phyloP scores from a whole-genome alignment of 64 coral and sea anemone species.

The Dendronephthya gigantea region DNA sequence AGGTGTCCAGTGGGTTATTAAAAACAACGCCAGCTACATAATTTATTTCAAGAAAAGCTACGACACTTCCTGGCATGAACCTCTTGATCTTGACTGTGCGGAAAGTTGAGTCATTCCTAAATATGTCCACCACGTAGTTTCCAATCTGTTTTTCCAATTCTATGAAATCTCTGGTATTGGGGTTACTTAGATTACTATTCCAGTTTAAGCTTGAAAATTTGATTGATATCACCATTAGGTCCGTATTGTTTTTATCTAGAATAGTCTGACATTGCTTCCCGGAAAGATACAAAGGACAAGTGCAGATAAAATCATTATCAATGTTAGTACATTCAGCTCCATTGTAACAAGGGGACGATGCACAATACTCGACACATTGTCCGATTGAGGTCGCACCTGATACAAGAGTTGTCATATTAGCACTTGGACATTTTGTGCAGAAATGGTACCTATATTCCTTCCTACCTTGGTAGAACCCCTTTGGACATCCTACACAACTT shows the following conservation, averaged over 20 bases:
- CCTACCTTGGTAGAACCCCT: constrained; percentile 16
- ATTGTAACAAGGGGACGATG: constrained; percentile 27
- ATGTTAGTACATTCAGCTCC: constrained; percentile 36
- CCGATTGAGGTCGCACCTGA: not conserved
- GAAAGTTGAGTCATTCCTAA: constrained; percentile 27
- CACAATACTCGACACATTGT: not conserved
- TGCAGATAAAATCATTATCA: constrained; percentile 24
- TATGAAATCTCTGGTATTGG: constrained; percentile 16
- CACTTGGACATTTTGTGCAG: constrained; percentile 16
- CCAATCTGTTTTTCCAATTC: constrained; percentile 16
- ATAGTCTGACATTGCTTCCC: constrained; percentile 33
- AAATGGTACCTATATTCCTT: not conserved
- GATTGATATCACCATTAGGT: constrained; percentile 23
- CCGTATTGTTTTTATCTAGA: constrained; percentile 16
- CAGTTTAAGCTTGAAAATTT: constrained; percentile 22
- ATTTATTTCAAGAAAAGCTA: constrained; percentile 4
- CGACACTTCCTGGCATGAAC: constrained; percentile 36
- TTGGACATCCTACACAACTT: not conserved
- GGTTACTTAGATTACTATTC: constrained; percentile 14
- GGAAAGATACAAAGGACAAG: constrained; percentile 14
- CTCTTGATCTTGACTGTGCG: constrained; percentile 12
- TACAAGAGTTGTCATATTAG: not conserved
- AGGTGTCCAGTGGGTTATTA: not conserved
- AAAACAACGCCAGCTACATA: constrained; percentile 22
- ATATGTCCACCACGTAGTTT: constrained; percentile 7